Conservation (phyloP, 2,113 vertebrate species). For the Sander lucioperca region DNA sequence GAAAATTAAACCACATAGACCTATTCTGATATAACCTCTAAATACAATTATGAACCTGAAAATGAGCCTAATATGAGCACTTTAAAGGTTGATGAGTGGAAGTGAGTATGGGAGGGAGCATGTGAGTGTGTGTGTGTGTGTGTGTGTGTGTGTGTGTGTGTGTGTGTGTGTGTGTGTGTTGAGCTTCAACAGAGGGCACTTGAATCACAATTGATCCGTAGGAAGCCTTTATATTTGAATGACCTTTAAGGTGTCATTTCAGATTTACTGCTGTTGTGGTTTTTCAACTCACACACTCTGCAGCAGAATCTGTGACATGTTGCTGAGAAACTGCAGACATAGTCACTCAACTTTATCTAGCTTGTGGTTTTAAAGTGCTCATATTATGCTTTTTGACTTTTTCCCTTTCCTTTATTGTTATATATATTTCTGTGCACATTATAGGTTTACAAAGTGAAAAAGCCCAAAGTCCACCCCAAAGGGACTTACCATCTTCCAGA, state of each 20-base stretch:
- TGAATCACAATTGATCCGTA: constrained; percentile 38
- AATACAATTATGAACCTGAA: too few relatives aligned
- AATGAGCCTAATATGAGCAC: too few relatives aligned
- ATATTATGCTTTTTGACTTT: too few relatives aligned
- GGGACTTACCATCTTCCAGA: too few relatives aligned
- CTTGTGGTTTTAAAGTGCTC: background rate
- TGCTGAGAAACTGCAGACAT: constrained; percentile 11
- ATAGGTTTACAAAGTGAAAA: too few relatives aligned
- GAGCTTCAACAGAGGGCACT: constrained; percentile 21
- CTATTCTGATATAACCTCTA: too few relatives aligned
- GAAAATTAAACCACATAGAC: too few relatives aligned
- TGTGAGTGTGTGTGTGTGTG: background rate
- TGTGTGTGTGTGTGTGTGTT: constrained; percentile 7
- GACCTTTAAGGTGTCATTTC: constrained; percentile 55
- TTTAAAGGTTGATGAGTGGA: too few relatives aligned
- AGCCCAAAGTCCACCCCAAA: too few relatives aligned
- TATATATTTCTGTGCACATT: too few relatives aligned
- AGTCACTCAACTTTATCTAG: background rate
- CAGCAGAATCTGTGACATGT: background rate
- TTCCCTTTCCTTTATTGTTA: too few relatives aligned
- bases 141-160: constrained; percentile 4
- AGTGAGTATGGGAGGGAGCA: background rate
- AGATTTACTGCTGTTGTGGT: too few relatives aligned
- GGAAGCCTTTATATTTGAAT: constrained; percentile 44
- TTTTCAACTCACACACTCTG: background rate